Evolutionary conservation across 2,888 invertebrate species (phyloP).

Genomic region (Andricus quercusramuli): DNA sequence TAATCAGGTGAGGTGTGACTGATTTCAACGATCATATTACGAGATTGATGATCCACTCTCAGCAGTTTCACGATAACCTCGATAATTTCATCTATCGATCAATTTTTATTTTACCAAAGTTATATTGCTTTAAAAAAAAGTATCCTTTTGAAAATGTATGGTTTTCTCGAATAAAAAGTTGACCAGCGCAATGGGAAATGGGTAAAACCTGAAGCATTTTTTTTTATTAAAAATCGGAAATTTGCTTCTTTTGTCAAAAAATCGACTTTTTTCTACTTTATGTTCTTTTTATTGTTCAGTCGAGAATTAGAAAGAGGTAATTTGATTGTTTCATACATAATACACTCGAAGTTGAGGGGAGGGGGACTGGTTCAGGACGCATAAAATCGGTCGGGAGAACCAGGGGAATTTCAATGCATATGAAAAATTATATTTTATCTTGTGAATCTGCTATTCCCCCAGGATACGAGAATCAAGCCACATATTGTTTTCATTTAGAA

Average conservation of each 20-base stretch:
- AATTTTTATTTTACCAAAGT: background rate
- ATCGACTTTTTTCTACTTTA: no score
- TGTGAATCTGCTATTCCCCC: background rate
- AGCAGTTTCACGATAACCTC: background rate
- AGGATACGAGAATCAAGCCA: conserved; percentile 15
- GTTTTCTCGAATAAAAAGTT: background rate
- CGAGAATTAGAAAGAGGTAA: no score
- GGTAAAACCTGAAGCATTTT: no score
- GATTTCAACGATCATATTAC: background rate
- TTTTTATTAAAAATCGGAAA: no score
- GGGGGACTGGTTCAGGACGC: no score
- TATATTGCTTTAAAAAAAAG: background rate
- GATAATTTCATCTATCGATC: background rate
- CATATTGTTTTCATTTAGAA: conserved; percentile 31
- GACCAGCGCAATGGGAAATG: no score
- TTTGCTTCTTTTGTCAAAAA: no score
- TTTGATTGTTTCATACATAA: no score
- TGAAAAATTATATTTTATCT: conserved; percentile 6
- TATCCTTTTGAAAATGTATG: background rate
- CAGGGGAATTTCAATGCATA: background rate
- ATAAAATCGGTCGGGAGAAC: no score
- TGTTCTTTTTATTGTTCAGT: no score
- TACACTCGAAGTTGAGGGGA: no score
- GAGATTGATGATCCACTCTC: background rate
- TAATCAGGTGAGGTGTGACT: conserved; percentile 22